These are phyloP conservation scores for Athalia cordata DNA, from an alignment of 2,888 invertebrate species.

Conservation along the genomic window DNA sequence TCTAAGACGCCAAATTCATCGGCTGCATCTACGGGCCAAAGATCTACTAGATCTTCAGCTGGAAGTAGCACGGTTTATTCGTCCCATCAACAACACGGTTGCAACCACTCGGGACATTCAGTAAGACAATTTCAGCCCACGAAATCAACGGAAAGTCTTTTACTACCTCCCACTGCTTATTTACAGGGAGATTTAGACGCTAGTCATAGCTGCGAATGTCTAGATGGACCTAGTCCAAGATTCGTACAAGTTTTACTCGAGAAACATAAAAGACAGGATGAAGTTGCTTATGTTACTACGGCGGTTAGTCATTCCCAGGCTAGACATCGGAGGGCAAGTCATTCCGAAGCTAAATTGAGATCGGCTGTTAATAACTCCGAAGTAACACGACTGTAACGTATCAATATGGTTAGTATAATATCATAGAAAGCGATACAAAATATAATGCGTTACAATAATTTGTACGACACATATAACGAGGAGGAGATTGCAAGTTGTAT, in stretches of 20 bases:
- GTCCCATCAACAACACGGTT: slow-evolving; percentile 24
- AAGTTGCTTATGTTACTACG: slow-evolving; percentile 47
- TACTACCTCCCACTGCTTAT: slow-evolving; percentile 80
- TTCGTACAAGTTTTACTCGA: slow-evolving; percentile 64
- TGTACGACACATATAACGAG: too few species aligned
- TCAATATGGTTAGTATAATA: slow-evolving; percentile 2
- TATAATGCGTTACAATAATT: neutral
- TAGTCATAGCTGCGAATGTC: slow-evolving; percentile 84
- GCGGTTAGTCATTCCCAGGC: slow-evolving; percentile 67
- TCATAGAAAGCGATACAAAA: neutral
- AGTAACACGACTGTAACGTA: slow-evolving; percentile 47
- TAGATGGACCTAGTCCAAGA: slow-evolving; percentile 71
- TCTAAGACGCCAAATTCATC: slow-evolving; percentile 75
- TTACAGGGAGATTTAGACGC: slow-evolving; percentile 80
- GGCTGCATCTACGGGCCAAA: slow-evolving; percentile 1
- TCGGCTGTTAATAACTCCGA: slow-evolving; percentile 63
- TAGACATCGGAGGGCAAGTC: slow-evolving; percentile 67
- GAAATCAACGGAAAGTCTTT: slow-evolving; percentile 88
- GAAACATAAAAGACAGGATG: slow-evolving; percentile 63
- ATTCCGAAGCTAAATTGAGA: slow-evolving; percentile 67
- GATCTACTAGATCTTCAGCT: slow-evolving; percentile 3
- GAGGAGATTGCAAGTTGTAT: too few species aligned
- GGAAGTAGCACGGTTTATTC: slow-evolving; percentile 24
- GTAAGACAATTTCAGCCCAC: slow-evolving; percentile 79
- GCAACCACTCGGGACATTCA: slow-evolving; percentile 71